Percentiles rank a stretch among this genome's conserved stretches.
These are phyloP conservation scores for Tapera naevia DNA, from an alignment of 2,797 vertebrate genomes.

Conservation along the genomic window DNA sequence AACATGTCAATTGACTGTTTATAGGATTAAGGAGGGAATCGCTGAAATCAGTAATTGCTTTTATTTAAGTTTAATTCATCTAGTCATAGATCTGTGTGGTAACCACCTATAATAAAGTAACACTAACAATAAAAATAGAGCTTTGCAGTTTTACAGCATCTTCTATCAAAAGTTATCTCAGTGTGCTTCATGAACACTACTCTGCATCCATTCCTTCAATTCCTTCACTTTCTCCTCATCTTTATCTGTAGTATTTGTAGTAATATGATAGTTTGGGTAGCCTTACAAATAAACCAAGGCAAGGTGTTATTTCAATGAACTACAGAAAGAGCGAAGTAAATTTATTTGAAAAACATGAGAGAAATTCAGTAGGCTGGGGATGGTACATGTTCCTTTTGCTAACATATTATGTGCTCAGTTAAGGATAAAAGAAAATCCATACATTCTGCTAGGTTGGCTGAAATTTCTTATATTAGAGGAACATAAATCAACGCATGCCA, in stretches of 20 bases:
- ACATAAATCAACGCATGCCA: background rate
- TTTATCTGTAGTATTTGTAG: conserved; percentile 9
- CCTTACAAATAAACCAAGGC: background rate
- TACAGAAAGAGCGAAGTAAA: background rate
- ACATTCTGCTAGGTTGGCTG: background rate
- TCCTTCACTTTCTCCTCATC: conserved; percentile 10
- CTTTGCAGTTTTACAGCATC: conserved; percentile 29
- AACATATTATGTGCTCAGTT: conserved; percentile 19
- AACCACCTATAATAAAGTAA: conserved; percentile 44
- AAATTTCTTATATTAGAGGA: conserved; percentile 26
- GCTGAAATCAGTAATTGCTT: conserved; percentile 51
- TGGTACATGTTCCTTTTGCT: conserved; percentile 15
- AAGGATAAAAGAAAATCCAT: conserved; percentile 55
- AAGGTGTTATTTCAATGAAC: background rate
- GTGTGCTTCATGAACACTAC: conserved; percentile 20
- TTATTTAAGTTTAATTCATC: conserved; percentile 65
- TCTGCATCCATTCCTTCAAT: conserved; percentile 6
- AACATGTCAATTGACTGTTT: conserved; percentile 63
- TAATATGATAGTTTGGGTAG: background rate
- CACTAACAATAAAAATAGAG: conserved; percentile 32
- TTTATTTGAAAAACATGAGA: conserved; percentile 12
- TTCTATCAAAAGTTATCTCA: conserved; percentile 5
- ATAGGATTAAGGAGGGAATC: conserved; percentile 58
- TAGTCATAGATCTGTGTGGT: conserved; percentile 49
- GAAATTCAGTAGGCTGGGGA: background rate